Evolutionary conservation across 2,797 vertebrate genomes (phyloP), one percentile per base, ranked within the genome.

Genomic region (Syngnathus acus): DNA sequence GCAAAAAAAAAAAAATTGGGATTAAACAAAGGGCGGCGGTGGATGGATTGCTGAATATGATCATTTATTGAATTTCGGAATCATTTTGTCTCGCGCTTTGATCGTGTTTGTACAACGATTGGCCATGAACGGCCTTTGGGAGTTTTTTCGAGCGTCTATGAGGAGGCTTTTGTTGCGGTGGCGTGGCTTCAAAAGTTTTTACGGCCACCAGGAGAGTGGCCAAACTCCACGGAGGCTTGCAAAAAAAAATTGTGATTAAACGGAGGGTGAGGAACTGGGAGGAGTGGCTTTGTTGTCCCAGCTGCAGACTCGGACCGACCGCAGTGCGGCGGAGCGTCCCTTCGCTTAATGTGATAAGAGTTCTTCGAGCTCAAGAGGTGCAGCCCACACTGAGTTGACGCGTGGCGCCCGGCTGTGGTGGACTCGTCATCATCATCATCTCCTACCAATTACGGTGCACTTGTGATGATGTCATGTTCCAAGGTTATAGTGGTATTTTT

Each of bases 271-370:
- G 63, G 32, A 68, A 45, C 14, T 69, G 58, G 23, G 63, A 72
- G 80, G 78, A 78, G 82, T 86, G 78, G 80, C 85, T 75, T 84
- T 88, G 87, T 90, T 89, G 84, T 88, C 82, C 84, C 90, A 89
- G 88, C 88, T 91, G 89, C 82, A 81, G 72, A 69, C 75, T 62
- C 13, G 1, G 58, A 45, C 45, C 68, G 77, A 86, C 86, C 86
- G n/a, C 88, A 80, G 60, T 83, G 87, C 77, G 86, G 86, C 86
- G 87, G 85, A 87, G 78, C 84, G 84, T 89, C 83, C 78, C 82
- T 50, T 39, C 60, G 45, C 82, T 87, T 80, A 73, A 88, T 86
- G 88, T 75, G 79, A 88, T 86, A 86, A 89, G 86, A 86, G 89
- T 89, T 90, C 84, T 84, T 83, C 32, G 77, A 70, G 71, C 78